These are phyloP conservation scores for Xestoiulus laeticollis DNA, from an alignment of 2,888 invertebrate genomes.

Conservation along the genomic window DNA sequence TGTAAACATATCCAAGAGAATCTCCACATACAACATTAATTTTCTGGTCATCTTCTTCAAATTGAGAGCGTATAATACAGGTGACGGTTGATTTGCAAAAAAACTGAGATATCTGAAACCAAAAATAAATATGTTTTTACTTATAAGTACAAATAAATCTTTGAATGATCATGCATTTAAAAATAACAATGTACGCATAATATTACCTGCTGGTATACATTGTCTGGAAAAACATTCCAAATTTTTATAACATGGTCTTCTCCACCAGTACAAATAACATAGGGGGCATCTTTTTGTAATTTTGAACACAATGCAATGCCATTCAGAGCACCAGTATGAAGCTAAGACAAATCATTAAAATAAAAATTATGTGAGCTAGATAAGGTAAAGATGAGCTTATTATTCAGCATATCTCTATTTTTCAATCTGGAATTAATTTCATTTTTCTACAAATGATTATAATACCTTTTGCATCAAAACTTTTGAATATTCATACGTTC, in stretches of 20 bases:
- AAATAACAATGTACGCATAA: background rate
- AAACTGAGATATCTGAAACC: constrained; percentile 39
- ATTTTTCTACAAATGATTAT: background rate
- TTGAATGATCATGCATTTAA: background rate
- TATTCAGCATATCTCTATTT: background rate
- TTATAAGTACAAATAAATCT: background rate
- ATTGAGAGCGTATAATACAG: background rate
- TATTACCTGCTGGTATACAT: constrained; percentile 1
- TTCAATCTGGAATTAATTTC: background rate
- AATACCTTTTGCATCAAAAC: background rate
- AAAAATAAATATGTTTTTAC: background rate
- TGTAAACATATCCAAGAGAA: constrained; percentile 41
- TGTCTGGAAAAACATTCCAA: constrained; percentile 31
- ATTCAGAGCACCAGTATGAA: constrained; percentile 38
- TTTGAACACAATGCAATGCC: background rate
- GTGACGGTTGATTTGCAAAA: constrained; percentile 42
- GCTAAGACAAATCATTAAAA: background rate
- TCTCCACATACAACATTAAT: constrained; percentile 43
- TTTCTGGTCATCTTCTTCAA: background rate
- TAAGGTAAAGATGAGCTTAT: background rate
- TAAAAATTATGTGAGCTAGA: background rate
- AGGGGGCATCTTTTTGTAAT: background rate
- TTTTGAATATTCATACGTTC: background rate
- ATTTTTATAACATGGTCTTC: constrained; percentile 31
- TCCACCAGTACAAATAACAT: background rate